phyloP scores from a whole-genome alignment of 1,140 invertebrate genomes.

The Fragariocoptes setiger region DNA sequence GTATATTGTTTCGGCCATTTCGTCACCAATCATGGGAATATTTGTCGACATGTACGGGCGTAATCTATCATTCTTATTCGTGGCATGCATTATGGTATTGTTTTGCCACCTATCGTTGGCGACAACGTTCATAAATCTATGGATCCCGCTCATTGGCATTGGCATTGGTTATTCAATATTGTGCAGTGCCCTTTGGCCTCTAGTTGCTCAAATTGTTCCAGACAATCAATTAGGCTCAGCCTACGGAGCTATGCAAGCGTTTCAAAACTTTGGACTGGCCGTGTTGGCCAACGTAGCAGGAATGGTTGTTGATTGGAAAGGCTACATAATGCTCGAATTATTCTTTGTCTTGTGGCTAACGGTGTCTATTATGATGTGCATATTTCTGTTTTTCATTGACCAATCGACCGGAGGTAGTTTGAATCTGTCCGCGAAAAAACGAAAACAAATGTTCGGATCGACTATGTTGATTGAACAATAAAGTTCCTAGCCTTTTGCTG shows the following conservation, averaged over 20 bases:
- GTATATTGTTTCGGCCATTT: slow-evolving; percentile 61
- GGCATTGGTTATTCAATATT: slow-evolving; percentile 68
- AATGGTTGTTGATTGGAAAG: slow-evolving; percentile 47
- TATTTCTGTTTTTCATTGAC: background rate
- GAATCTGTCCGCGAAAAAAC: background rate
- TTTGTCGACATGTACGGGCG: slow-evolving; percentile 58
- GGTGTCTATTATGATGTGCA: background rate
- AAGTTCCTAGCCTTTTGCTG: too few species aligned
- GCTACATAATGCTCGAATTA: slow-evolving; percentile 64
- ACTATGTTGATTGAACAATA: too few species aligned
- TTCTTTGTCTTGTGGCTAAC: slow-evolving; percentile 62
- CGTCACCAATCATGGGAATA: slow-evolving; percentile 61
- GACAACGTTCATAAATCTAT: slow-evolving; percentile 60
- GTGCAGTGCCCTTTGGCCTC: slow-evolving; percentile 74
- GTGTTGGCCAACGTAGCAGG: slow-evolving; percentile 53
- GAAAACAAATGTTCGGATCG: too few species aligned
- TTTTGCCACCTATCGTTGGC: slow-evolving; percentile 43
- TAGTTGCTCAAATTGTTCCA: slow-evolving; percentile 62
- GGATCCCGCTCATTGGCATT: slow-evolving; percentile 47
- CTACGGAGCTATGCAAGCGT: slow-evolving; percentile 46
- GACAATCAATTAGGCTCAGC: slow-evolving; percentile 78
- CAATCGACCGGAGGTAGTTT: background rate
- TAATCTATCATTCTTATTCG: slow-evolving; percentile 59
- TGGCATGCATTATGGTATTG: slow-evolving; percentile 42
- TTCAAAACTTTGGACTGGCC: slow-evolving; percentile 77